A percentile compares a stretch with the other conserved stretches of the same genome.
Conservation (phyloP, 2,113 vertebrate genomes). For the Corythaeola cristata region DNA sequence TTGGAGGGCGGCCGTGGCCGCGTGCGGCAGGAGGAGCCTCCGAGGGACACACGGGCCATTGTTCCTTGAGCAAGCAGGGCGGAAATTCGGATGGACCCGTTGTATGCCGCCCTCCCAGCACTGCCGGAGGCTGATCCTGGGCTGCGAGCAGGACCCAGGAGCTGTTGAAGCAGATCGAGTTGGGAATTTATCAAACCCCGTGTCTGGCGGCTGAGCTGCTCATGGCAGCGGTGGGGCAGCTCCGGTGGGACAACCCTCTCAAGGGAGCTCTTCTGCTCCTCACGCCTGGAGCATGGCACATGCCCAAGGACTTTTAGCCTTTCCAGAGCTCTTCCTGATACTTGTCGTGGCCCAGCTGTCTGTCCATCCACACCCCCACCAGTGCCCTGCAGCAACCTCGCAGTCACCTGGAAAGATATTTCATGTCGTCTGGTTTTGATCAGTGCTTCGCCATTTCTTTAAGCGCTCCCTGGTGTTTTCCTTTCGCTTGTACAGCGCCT, state of each 20-base stretch:
- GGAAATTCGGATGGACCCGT: slow-evolving; percentile 1
- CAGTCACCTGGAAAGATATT: background rate
- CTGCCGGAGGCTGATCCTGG: background rate
- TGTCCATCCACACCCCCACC: rapidly evolving
- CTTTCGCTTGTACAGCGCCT: background rate
- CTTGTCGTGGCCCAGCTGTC: background rate
- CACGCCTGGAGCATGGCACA: background rate
- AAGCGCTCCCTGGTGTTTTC: slow-evolving; percentile 21
- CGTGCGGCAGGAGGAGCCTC: slow-evolving; percentile 41
- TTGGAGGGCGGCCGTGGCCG: background rate
- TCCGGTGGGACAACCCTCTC: background rate
- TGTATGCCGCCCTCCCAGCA: background rate
- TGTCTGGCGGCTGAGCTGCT: no score
- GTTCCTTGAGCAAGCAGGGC: background rate
- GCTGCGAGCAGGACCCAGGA: background rate
- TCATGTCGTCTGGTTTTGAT: background rate
- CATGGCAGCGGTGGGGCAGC: background rate
- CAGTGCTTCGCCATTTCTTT: background rate
- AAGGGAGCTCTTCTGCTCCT: background rate
- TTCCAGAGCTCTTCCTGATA: background rate
- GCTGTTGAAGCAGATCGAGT: background rate
- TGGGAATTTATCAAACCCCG: background rate
- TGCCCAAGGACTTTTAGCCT: background rate
- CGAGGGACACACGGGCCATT: slow-evolving; percentile 46
- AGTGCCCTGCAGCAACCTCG: background rate